Evolutionary conservation across 2,113 vertebrate species (phyloP).

Genomic region (Oophaga pumilio): DNA sequence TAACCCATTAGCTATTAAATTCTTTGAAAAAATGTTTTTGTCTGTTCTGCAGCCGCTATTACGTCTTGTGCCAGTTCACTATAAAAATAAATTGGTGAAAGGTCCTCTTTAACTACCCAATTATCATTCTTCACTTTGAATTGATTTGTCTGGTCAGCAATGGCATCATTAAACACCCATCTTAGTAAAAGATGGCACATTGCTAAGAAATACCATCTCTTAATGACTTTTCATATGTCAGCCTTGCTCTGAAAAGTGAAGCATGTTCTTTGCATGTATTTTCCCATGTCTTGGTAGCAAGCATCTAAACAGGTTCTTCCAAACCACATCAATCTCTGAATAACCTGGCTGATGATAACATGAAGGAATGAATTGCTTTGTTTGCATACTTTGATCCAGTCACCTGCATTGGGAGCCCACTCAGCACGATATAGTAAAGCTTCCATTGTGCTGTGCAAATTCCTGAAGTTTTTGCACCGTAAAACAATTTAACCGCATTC

Average conservation of each 20-base stretch:
- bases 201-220: too few species aligned
- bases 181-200: background rate
- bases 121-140: too few species aligned
- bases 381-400: conserved; percentile 9
- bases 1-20: too few species aligned
- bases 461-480: conserved; percentile 19
- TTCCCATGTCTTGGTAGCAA: background rate
- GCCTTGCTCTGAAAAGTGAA: background rate
- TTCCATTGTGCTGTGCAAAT: conserved; percentile 15
- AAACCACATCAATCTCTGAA: background rate
- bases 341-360: background rate
- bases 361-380: background rate
- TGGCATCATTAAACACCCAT: too few species aligned
- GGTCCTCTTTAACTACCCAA: too few species aligned
- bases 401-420: background rate
- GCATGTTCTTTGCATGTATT: background rate
- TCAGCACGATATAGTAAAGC: background rate
- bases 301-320: background rate
- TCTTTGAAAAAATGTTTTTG: too few species aligned
- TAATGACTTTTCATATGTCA: too few species aligned
- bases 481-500: conserved; percentile 2
- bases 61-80: too few species aligned
- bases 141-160: too few species aligned
- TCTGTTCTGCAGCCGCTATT: too few species aligned
- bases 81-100: too few species aligned